phyloP scores from a whole-genome alignment of 2,888 invertebrate genomes.

The Listrodromus nycthemerus region DNA sequence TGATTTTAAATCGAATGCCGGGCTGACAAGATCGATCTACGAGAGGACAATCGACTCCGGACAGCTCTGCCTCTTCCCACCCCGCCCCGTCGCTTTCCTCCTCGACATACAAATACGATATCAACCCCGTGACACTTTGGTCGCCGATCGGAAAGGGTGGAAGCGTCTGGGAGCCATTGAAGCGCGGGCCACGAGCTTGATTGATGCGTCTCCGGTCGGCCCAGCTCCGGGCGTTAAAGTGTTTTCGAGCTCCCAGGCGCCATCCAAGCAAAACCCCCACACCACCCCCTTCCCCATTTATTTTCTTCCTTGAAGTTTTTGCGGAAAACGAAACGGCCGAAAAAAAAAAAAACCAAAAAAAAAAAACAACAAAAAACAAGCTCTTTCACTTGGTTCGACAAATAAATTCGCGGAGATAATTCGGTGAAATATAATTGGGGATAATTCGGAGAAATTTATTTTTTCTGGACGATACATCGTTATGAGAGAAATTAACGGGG shows the following conservation, averaged over 20 bases:
- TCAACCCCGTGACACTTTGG: conserved; percentile 66
- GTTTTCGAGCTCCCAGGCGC: conserved; percentile 75
- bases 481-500: too few species aligned
- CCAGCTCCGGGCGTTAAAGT: conserved; percentile 73
- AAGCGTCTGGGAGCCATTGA: conserved; percentile 71
- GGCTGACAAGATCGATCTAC: conserved; percentile 27
- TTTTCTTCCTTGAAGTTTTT: conserved; percentile 42
- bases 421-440: too few species aligned
- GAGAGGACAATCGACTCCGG: conserved; percentile 57
- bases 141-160: conserved; percentile 69
- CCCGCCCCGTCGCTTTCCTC: background rate
- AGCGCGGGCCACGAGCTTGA: conserved; percentile 73
- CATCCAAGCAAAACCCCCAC: background rate
- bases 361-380: too few species aligned
- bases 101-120: conserved; percentile 61
- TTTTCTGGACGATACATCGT: too few species aligned
- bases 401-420: conserved; percentile 1
- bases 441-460: too few species aligned
- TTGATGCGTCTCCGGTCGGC: conserved; percentile 77
- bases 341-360: too few species aligned
- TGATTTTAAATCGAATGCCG: conserved; percentile 31
- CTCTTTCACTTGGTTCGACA: conserved; percentile 24
- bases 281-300: conserved; percentile 18
- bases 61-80: conserved; percentile 22
- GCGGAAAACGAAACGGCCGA: conserved; percentile 28